Evolutionary conservation across 2,113 vertebrate genomes (phyloP).

Genomic region (Xenus cinereus): DNA sequence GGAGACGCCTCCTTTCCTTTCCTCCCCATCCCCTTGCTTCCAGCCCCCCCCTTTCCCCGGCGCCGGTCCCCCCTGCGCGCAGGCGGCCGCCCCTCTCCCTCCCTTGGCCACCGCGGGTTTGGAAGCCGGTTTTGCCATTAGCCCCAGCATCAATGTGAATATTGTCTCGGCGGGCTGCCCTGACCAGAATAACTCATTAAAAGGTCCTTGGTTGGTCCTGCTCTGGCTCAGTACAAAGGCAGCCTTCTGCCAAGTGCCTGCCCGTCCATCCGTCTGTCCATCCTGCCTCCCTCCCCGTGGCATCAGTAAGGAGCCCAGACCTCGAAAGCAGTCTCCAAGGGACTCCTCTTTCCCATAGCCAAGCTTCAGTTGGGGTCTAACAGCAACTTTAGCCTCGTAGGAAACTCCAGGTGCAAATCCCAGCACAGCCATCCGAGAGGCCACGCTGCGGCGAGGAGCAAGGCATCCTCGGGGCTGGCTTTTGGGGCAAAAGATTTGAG

Average conservation of each 20-base stretch:
- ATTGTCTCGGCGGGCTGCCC: constrained; percentile 7
- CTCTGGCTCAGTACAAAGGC: not conserved
- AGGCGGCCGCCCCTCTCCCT: not conserved
- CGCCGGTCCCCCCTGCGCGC: not conserved
- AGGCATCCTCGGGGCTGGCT: rapidly evolving
- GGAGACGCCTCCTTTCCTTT: not conserved
- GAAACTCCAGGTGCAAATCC: not conserved
- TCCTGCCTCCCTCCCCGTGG: not conserved
- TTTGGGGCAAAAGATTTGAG: not conserved
- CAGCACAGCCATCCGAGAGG: rapidly evolving
- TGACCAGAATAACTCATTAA: constrained; percentile 28
- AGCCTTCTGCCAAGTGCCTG: not conserved
- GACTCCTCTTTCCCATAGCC: not conserved
- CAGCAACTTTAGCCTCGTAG: not conserved
- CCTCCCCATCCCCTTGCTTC: not conserved
- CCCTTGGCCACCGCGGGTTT: not conserved
- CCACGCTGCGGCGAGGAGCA: rapidly evolving
- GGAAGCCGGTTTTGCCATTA: constrained; percentile 61
- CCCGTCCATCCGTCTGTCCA: rapidly evolving
- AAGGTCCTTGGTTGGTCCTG: not conserved
- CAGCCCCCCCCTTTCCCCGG: not conserved
- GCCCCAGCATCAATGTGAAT: not conserved
- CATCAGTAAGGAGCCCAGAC: not conserved
- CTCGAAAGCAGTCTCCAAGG: not conserved
- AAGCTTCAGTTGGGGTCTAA: not conserved